phyloP scores from a whole-genome alignment of 2,113 vertebrate species.

The Corynorhinus townsendii region DNA sequence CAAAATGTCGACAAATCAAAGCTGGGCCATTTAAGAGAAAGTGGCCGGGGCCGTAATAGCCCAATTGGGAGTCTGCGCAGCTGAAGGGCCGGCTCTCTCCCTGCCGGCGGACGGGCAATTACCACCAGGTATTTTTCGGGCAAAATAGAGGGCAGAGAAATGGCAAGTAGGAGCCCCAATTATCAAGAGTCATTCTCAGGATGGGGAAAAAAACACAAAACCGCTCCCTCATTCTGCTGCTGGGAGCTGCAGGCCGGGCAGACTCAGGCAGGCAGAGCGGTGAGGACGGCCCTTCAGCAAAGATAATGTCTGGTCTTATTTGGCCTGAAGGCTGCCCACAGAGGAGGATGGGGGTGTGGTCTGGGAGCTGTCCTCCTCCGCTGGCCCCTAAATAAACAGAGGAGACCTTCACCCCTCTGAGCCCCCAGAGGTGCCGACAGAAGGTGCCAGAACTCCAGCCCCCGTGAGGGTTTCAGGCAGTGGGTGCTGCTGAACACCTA shows the following conservation, averaged over 20 bases:
- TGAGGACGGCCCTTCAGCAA: background rate
- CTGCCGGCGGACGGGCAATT: constrained; percentile 58
- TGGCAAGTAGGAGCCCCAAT: constrained; percentile 63
- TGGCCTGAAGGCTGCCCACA: background rate
- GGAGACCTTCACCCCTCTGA: background rate
- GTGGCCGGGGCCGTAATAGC: constrained; percentile 48
- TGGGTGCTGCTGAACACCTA: background rate
- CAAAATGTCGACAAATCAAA: constrained; percentile 36
- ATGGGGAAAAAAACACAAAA: background rate
- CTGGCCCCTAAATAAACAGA: background rate
- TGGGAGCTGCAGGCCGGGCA: background rate
- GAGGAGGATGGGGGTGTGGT: too few relatives aligned
- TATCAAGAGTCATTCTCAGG: constrained; percentile 61
- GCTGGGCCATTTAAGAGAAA: constrained; percentile 63
- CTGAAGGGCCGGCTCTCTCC: constrained; percentile 9
- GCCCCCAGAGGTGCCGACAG: background rate
- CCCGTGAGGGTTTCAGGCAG: background rate
- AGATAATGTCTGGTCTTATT: background rate
- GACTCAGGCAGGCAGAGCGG: background rate
- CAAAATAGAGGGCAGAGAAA: constrained; percentile 68
- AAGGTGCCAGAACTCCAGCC: background rate
- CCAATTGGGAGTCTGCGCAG: constrained; percentile 50
- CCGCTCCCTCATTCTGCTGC: constrained; percentile 21
- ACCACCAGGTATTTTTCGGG: constrained; percentile 63
- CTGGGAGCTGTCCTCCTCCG: too few relatives aligned